A percentile compares a stretch with the other conserved stretches of the same genome.
phyloP scores from a whole-genome alignment of 2,888 invertebrate genomes.

The Apoda limacodes region DNA sequence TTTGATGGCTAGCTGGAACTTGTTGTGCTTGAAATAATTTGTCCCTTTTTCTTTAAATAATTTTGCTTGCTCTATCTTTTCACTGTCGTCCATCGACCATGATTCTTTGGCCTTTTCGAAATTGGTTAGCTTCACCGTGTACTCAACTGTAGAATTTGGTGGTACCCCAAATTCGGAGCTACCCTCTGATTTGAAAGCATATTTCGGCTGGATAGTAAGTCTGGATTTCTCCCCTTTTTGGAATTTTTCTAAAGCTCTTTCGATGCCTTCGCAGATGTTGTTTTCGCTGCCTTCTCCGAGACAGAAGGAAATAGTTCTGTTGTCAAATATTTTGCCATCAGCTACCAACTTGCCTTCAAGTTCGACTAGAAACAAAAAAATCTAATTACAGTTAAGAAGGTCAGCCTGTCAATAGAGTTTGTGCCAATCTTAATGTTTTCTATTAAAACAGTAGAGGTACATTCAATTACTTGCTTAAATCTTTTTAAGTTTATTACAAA shows the following conservation, averaged over 20 bases:
- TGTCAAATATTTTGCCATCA: constrained; percentile 81
- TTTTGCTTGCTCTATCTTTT: constrained; percentile 85
- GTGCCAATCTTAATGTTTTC: no score
- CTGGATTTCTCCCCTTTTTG: constrained; percentile 82
- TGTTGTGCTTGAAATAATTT: constrained; percentile 84
- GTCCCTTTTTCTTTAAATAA: constrained; percentile 93
- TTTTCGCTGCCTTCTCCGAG: constrained; percentile 87
- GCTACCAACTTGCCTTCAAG: constrained; percentile 69
- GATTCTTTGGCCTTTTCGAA: constrained; percentile 85
- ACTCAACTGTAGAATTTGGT: constrained; percentile 81
- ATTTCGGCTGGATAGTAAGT: constrained; percentile 79
- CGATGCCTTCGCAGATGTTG: constrained; percentile 84
- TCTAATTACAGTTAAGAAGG: no score
- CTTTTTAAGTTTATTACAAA: no score
- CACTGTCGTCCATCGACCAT: constrained; percentile 84
- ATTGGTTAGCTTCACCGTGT: constrained; percentile 82
- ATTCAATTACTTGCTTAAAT: no score
- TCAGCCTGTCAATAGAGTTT: no score
- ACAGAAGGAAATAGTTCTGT: constrained; percentile 82
- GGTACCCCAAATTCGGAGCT: constrained; percentile 80
- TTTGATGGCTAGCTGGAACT: constrained; percentile 82
- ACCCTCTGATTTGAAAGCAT: constrained; percentile 83
- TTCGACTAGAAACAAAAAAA: constrained; percentile 79
- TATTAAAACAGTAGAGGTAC: no score
- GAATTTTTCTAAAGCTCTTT: constrained; percentile 85